Conservation (phyloP, 2,888 invertebrate genomes). For the Protonemura montana region DNA sequence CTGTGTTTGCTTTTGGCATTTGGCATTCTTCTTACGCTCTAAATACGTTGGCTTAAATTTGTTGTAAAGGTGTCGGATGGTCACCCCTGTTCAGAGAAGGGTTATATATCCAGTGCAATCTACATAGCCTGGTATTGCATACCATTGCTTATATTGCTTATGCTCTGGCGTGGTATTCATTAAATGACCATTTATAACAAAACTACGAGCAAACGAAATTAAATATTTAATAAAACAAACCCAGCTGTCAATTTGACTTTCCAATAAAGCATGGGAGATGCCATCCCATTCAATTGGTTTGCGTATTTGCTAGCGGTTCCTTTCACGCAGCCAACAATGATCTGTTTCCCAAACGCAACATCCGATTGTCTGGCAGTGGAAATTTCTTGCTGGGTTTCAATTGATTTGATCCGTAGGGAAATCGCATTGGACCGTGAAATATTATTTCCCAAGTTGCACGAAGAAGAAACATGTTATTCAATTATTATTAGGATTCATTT, state of each 20-base stretch:
- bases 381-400: not conserved
- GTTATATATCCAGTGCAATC: slow-evolving; percentile 28
- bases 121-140: slow-evolving; percentile 24
- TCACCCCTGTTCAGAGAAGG: slow-evolving; percentile 18
- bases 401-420: not conserved
- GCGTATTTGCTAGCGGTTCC: not conserved
- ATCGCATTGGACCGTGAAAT: too few relatives aligned
- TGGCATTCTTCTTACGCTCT: not conserved
- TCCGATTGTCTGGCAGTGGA: not conserved
- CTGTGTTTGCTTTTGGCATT: too few relatives aligned
- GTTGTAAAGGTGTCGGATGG: not conserved
- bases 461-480: too few relatives aligned
- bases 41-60: not conserved
- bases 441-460: too few relatives aligned
- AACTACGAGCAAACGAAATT: slow-evolving; percentile 20
- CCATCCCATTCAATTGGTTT: not conserved
- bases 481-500: too few relatives aligned
- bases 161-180: slow-evolving; percentile 32
- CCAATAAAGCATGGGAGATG: slow-evolving; percentile 14
- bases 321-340: not conserved
- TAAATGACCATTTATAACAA: slow-evolving; percentile 39
- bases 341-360: not conserved
- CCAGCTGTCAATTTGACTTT: slow-evolving; percentile 37
- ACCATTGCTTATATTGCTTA: slow-evolving; percentile 40
- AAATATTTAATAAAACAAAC: slow-evolving; percentile 42